Conservation (phyloP, 1,140 invertebrate species). For the Drosophila parvula region DNA sequence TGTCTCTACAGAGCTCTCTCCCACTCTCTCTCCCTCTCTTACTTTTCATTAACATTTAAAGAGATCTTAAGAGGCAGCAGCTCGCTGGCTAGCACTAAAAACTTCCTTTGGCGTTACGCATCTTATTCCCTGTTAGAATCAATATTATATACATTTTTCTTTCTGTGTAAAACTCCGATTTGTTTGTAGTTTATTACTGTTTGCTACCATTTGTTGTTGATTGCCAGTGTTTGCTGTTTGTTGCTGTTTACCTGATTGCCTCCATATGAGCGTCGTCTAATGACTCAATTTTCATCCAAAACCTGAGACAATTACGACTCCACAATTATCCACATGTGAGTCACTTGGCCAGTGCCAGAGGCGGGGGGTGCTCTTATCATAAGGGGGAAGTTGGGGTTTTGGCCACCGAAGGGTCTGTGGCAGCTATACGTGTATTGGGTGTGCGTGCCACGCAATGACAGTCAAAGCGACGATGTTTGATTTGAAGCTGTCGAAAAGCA, state of each 20-base stretch:
- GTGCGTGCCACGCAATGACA: constrained; percentile 72
- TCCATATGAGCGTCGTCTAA: constrained; percentile 52
- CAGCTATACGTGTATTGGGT: not conserved
- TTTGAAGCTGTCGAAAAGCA: constrained; percentile 72
- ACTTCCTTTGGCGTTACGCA: no score
- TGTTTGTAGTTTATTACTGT: constrained; percentile 20
- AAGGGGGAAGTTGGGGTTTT: not conserved
- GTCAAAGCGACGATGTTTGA: constrained; percentile 64
- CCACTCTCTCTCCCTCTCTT: no score
- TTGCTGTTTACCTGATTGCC: constrained; percentile 54
- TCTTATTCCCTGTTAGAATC: not conserved
- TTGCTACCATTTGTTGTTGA: constrained; percentile 12
- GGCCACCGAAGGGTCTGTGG: not conserved
- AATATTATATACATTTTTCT: not conserved
- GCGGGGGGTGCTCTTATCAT: not conserved
- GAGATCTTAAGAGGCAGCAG: no score
- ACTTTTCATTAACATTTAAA: no score
- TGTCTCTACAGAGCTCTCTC: no score
- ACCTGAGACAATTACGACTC: constrained; percentile 65
- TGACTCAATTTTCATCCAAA: constrained; percentile 73
- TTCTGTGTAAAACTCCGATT: constrained; percentile 3
- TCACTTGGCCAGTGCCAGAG: constrained; percentile 5
- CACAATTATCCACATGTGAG: constrained; percentile 69
- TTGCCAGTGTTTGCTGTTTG: constrained; percentile 18
- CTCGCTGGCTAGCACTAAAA: no score